Percentiles rank a stretch among this genome's conserved stretches.
phyloP scores from a whole-genome alignment of 1,140 invertebrate species.

The Leptestheria dahalacensis region DNA sequence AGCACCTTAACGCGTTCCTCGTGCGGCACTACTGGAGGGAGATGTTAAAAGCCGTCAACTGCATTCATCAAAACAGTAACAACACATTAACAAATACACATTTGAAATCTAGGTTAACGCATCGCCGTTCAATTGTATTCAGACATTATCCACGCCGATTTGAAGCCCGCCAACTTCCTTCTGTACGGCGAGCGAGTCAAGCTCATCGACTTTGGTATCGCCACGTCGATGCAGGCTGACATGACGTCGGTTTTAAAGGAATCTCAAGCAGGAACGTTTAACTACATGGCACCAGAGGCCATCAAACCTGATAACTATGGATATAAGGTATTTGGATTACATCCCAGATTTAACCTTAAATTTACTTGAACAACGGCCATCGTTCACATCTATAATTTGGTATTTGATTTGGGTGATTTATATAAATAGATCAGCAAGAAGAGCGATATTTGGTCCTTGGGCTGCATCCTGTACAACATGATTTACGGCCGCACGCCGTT shows the following conservation, averaged over 20 bases:
- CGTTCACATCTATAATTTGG: not conserved
- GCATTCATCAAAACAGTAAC: constrained; percentile 75
- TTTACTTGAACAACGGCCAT: not conserved
- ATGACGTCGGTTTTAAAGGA: constrained; percentile 78
- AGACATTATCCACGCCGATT: constrained; percentile 88
- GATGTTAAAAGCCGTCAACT: constrained; percentile 79
- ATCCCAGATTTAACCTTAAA: constrained; percentile 27
- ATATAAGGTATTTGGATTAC: constrained; percentile 30
- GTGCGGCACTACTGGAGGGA: constrained; percentile 84
- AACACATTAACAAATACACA: not conserved
- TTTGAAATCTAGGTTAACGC: not conserved
- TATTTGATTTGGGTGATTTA: not conserved
- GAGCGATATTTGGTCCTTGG: constrained; percentile 93
- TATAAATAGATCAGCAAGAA: constrained; percentile 65
- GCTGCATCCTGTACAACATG: constrained; percentile 88
- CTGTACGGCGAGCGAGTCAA: constrained; percentile 73
- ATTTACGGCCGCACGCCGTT: constrained; percentile 85
- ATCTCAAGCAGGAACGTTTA: constrained; percentile 69
- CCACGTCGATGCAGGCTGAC: constrained; percentile 73
- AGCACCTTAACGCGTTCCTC: constrained; percentile 41
- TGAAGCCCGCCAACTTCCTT: constrained; percentile 95
- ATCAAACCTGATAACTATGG: constrained; percentile 35
- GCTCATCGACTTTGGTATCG: constrained; percentile 96
- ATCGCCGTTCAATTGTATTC: constrained; percentile 22
- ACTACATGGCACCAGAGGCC: constrained; percentile 94